Evolutionary conservation across 2,113 vertebrate species (phyloP).

Genomic region (Sapajus apella): DNA sequence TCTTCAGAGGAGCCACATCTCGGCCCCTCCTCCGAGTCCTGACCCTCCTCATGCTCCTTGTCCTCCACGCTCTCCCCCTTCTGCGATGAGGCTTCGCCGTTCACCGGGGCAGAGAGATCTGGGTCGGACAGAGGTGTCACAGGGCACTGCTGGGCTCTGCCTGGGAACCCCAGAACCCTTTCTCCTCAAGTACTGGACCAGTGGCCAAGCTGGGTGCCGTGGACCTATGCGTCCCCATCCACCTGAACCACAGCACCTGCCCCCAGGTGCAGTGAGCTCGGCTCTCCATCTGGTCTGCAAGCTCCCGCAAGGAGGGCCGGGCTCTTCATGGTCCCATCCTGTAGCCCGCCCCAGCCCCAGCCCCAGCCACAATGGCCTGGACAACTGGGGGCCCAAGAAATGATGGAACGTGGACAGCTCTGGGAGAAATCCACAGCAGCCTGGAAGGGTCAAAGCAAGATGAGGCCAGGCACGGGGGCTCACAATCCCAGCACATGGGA

Average conservation of each 20-base stretch:
- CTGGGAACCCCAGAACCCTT: neutral
- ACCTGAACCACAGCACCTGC: too few relatives aligned
- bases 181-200: neutral
- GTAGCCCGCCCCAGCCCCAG: neutral
- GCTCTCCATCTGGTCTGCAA: neutral
- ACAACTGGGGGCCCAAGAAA: neutral
- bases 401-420: neutral
- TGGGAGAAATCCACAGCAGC: neutral
- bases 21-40: slow-evolving; percentile 66
- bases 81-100: slow-evolving; percentile 89
- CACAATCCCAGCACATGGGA: too few relatives aligned
- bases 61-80: slow-evolving; percentile 82
- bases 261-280: neutral
- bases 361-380: neutral
- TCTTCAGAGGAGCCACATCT: slow-evolving; percentile 62
- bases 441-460: neutral
- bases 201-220: neutral
- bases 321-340: too few relatives aligned
- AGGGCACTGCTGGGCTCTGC: too few relatives aligned
- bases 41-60: slow-evolving; percentile 78
- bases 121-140: neutral
- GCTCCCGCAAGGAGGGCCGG: too few relatives aligned
- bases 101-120: slow-evolving; percentile 90
- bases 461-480: too few relatives aligned
- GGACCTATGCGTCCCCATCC: accelerated